phyloP scores from a whole-genome alignment of 1,140 invertebrate species.

The Bombus terrestris region DNA sequence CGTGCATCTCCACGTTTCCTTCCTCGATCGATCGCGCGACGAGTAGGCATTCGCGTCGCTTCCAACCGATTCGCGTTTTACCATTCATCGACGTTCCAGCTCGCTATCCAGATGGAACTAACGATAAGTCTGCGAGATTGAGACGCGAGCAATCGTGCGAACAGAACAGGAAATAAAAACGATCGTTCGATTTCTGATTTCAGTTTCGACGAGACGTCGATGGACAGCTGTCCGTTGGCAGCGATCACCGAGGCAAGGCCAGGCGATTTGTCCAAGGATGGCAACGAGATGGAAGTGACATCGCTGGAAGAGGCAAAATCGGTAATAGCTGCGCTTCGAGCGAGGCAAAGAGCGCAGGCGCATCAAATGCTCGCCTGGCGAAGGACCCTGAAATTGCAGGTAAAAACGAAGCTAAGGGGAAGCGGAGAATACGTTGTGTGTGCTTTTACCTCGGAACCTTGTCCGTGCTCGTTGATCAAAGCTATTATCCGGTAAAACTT shows the following conservation, averaged over 20 bases:
- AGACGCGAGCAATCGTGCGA: too few relatives aligned
- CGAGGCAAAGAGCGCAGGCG: constrained; percentile 81
- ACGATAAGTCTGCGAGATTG: accelerated
- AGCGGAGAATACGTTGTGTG: neutral
- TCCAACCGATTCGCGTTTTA: neutral
- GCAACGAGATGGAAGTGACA: constrained; percentile 77
- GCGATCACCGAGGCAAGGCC: constrained; percentile 72
- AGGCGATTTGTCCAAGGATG: constrained; percentile 65
- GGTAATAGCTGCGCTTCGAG: constrained; percentile 82
- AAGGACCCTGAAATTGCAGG: constrained; percentile 83
- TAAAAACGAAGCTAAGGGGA: constrained; percentile 51
- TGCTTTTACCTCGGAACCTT: neutral
- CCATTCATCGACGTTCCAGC: too few relatives aligned
- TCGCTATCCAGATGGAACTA: too few relatives aligned
- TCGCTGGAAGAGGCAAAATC: constrained; percentile 83
- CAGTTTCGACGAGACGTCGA: constrained; percentile 81
- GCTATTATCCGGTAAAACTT: constrained; percentile 33
- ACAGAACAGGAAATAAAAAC: neutral
- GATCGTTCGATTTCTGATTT: constrained; percentile 59
- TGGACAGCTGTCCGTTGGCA: constrained; percentile 77
- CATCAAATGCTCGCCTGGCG: constrained; percentile 83
- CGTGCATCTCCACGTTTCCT: too few relatives aligned
- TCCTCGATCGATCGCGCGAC: neutral
- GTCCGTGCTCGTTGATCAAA: constrained; percentile 10
- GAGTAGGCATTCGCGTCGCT: neutral